Conservation (phyloP, 2,888 invertebrate genomes). For the Pheosia tremula region DNA sequence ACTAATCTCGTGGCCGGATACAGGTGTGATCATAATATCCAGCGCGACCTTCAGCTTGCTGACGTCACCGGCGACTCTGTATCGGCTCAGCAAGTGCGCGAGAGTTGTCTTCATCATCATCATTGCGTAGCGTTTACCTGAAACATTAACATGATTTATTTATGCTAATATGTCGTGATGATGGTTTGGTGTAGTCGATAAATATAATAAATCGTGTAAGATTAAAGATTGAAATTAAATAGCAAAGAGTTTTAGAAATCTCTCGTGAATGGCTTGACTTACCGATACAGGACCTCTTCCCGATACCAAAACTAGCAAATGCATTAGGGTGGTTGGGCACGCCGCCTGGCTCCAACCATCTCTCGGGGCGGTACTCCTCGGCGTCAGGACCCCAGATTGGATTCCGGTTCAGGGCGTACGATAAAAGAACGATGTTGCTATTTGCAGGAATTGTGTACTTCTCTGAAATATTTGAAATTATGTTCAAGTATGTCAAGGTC, state of each 20-base stretch:
- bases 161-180: no score
- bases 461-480: slow-evolving; percentile 32
- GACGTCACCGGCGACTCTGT: not conserved
- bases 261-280: not conserved
- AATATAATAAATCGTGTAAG: no score
- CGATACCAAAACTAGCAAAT: slow-evolving; percentile 11
- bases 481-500: not conserved
- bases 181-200: no score
- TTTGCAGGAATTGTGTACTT: slow-evolving; percentile 20
- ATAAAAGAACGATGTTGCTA: slow-evolving; percentile 33
- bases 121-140: slow-evolving; percentile 8
- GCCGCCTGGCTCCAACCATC: slow-evolving; percentile 46
- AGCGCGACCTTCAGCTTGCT: not conserved
- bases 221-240: no score
- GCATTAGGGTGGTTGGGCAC: slow-evolving; percentile 9
- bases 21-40: not conserved
- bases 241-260: no score
- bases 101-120: slow-evolving; percentile 1
- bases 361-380: slow-evolving; percentile 48
- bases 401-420: slow-evolving; percentile 46
- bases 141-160: not conserved
- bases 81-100: not conserved
- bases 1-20: not conserved
- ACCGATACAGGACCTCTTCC: slow-evolving; percentile 14
- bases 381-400: slow-evolving; percentile 53